These are phyloP conservation scores for Hexactinellida sp. DNA, from an alignment of 37 sponge, comb jelly and placozoan species.

Conservation along the genomic window DNA sequence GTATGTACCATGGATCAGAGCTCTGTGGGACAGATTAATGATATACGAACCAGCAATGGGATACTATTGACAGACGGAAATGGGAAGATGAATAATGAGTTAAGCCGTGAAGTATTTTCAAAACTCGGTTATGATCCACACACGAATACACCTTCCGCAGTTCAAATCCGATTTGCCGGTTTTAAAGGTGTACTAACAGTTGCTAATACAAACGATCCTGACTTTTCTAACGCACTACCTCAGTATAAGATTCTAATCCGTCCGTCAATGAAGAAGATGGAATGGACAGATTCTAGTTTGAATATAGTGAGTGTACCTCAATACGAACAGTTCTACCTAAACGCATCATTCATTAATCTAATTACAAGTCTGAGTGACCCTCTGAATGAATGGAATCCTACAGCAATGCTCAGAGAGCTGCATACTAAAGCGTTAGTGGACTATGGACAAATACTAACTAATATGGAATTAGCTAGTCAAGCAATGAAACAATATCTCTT, in stretches of 20 bases:
- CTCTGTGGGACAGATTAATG: neutral
- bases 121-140: neutral
- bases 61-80: neutral
- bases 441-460: neutral
- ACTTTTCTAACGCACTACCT: neutral
- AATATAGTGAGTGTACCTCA: neutral
- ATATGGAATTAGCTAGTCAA: neutral
- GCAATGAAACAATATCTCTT: neutral
- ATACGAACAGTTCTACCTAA: neutral
- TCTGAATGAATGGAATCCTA: neutral
- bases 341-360: neutral
- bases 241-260: neutral
- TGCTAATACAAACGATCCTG: neutral
- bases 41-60: neutral
- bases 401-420: neutral
- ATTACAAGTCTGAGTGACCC: neutral
- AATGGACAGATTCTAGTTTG: conserved; percentile 1
- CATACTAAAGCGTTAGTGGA: neutral
- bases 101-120: neutral
- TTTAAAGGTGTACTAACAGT: neutral
- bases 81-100: neutral
- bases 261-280: neutral
- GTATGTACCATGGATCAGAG: neutral
- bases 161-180: neutral
- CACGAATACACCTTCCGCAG: neutral